Evolutionary conservation across 2,888 invertebrate species (phyloP).

Genomic region (Scrobipalpa costella): DNA sequence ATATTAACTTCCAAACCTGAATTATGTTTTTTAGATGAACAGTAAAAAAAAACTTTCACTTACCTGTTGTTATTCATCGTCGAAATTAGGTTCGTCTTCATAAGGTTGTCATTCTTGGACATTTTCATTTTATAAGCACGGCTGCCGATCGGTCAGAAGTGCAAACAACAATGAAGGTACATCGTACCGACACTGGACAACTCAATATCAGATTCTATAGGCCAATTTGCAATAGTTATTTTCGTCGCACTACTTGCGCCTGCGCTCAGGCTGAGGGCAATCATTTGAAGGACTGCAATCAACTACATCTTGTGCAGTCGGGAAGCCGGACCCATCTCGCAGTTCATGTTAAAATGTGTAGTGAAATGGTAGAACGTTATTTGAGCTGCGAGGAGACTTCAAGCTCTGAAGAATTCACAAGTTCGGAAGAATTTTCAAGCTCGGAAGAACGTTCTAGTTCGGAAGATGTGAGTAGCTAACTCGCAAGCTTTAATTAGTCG

Average conservation of each 20-base stretch:
- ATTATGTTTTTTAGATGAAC: no score
- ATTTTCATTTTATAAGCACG: background rate
- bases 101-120: background rate
- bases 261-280: constrained; percentile 7
- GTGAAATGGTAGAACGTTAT: background rate
- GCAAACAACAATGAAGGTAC: constrained; percentile 14
- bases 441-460: background rate
- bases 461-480: background rate
- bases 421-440: background rate
- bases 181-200: background rate
- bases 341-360: constrained; percentile 1
- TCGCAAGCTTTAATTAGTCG: no score
- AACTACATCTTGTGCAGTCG: constrained; percentile 10
- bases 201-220: constrained; percentile 21
- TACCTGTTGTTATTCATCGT: no score
- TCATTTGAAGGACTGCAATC: constrained; percentile 11
- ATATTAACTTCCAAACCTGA: no score
- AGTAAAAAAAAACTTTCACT: no score
- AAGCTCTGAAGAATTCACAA: background rate
- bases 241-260: constrained; percentile 11
- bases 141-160: background rate
- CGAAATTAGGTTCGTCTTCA: background rate
- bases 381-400: background rate
- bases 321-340: background rate
- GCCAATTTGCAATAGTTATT: constrained; percentile 25